Evolutionary conservation across 2,888 invertebrate species (phyloP).

Genomic region (Isoperla grammatica): DNA sequence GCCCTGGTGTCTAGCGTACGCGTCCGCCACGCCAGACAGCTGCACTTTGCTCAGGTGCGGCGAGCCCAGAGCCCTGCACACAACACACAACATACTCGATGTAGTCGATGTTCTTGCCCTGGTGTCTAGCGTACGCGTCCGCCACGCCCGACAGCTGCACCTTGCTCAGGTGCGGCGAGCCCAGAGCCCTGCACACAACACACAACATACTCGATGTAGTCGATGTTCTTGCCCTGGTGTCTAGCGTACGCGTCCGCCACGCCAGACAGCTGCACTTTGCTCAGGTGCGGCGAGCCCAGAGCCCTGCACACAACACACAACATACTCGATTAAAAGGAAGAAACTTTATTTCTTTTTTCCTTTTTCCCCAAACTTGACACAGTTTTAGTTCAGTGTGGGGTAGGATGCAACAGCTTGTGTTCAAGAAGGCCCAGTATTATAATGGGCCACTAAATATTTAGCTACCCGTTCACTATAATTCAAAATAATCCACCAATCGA

Average conservation of each 20-base stretch:
- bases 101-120: no score
- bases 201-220: no score
- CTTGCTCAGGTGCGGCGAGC: constrained; percentile 65
- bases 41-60: constrained; percentile 65
- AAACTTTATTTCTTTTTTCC: no score
- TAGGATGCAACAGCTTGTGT: no score
- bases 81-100: no score
- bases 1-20: constrained; percentile 65
- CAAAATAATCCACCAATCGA: no score
- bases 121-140: constrained; percentile 67
- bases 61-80: constrained; percentile 61
- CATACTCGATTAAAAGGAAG: no score
- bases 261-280: constrained; percentile 64
- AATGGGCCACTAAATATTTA: no score
- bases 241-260: constrained; percentile 72
- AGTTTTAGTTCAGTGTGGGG: no score
- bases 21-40: constrained; percentile 71
- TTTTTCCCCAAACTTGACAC: no score
- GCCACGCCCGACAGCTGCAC: constrained; percentile 70
- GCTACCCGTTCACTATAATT: no score
- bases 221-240: constrained; percentile 63
- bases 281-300: constrained; percentile 68
- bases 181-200: constrained; percentile 52
- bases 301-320: constrained; percentile 49
- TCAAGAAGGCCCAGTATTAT: no score